A percentile compares a stretch with the other conserved stretches of the same genome.
These are phyloP conservation scores for Pollimyrus isidori DNA, from an alignment of 2,113 vertebrate species.

Conservation along the genomic window DNA sequence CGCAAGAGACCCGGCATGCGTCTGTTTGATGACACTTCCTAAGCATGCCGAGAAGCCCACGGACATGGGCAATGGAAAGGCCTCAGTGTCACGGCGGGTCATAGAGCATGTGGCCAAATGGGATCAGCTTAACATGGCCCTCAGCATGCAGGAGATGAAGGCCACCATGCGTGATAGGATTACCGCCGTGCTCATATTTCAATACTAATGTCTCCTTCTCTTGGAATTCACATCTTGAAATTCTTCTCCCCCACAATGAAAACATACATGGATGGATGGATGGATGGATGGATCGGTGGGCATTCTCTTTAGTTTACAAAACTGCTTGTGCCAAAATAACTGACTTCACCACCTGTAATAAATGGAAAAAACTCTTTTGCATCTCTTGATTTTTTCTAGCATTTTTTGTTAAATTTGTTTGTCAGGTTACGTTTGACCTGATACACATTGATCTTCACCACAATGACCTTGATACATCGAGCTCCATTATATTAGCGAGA, in stretches of 20 bases:
- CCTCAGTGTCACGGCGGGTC: not conserved
- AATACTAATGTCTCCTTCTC: not conserved
- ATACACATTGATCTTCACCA: conserved; percentile 5
- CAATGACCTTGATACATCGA: not conserved
- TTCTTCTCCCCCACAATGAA: not conserved
- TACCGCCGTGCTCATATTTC: not conserved
- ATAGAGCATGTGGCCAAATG: not conserved
- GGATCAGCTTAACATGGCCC: not conserved
- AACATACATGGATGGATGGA: not conserved
- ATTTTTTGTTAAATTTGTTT: not conserved
- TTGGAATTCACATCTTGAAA: not conserved
- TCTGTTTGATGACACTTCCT: not conserved
- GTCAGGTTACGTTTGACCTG: conserved; percentile 6
- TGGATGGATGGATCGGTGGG: not conserved
- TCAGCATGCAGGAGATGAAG: not conserved
- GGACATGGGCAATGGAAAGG: not conserved
- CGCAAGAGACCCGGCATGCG: not conserved
- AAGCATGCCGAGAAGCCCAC: not conserved
- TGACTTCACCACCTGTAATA: not conserved
- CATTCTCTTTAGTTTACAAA: not conserved
- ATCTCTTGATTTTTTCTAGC: not conserved
- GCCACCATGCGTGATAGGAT: not conserved
- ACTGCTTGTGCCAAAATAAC: not conserved
- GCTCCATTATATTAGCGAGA: not conserved
- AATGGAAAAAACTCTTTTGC: not conserved